These are phyloP conservation scores for Bacillus rossius DNA, from an alignment of 1,140 invertebrate species.

Conservation along the genomic window DNA sequence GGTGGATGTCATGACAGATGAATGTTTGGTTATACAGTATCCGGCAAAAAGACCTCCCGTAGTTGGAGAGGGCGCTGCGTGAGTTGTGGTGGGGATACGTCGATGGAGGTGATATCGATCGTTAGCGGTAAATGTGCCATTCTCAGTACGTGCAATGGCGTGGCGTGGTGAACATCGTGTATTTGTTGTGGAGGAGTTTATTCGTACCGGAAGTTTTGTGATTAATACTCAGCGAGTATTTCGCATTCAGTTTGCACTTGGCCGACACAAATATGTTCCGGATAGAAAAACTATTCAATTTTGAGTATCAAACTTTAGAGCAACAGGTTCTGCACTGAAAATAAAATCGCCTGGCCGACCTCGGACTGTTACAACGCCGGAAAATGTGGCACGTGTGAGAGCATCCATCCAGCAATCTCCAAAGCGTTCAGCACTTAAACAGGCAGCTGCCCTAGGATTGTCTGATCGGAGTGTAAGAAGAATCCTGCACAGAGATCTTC, in stretches of 20 bases:
- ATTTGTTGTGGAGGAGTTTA: constrained; percentile 21
- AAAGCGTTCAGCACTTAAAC: constrained; percentile 5
- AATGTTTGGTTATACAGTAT: no score
- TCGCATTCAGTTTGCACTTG: constrained; percentile 10
- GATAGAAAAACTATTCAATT: constrained; percentile 15
- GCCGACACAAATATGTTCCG: constrained; percentile 14
- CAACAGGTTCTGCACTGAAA: constrained; percentile 8
- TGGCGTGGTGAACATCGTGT: constrained; percentile 20
- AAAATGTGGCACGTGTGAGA: constrained; percentile 5
- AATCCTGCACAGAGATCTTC: no score
- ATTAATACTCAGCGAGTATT: constrained; percentile 10
- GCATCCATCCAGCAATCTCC: no score
- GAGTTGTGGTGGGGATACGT: no score
- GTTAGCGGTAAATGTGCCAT: not conserved
- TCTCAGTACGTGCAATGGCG: constrained; percentile 19
- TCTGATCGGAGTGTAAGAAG: no score
- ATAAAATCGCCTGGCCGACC: constrained; percentile 12
- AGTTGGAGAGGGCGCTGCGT: no score
- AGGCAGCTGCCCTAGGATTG: not conserved
- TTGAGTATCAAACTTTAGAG: constrained; percentile 4
- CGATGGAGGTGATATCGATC: no score
- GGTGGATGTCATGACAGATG: no score
- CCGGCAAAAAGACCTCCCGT: no score
- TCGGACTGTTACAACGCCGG: constrained; percentile 7
- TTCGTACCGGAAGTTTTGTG: constrained; percentile 15